Evolutionary conservation across 2,888 invertebrate species (phyloP).

Genomic region (Crioceris asparagi): DNA sequence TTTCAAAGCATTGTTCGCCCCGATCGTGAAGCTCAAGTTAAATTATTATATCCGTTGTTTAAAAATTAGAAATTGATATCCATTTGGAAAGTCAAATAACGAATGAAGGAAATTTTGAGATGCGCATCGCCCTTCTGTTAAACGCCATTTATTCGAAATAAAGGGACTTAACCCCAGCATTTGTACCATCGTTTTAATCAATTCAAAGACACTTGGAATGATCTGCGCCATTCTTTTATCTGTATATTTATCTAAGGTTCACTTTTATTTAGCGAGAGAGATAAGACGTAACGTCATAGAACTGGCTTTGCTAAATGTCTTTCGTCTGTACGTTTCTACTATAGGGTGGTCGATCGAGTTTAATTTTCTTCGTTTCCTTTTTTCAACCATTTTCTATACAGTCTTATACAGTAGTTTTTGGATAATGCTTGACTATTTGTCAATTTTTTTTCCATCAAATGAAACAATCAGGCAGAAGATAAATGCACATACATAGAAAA

Average conservation of each 20-base stretch:
- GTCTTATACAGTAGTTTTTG: slow-evolving; percentile 27
- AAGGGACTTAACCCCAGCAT: slow-evolving; percentile 33
- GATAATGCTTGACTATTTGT: slow-evolving; percentile 29
- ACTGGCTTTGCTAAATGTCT: slow-evolving; percentile 28
- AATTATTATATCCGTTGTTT: no score
- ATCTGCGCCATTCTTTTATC: slow-evolving; percentile 34
- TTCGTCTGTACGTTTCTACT: slow-evolving; percentile 28
- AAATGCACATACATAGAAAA: no score
- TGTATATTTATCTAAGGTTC: slow-evolving; percentile 37
- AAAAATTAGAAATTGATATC: no score
- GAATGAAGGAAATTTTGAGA: no score
- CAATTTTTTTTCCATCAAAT: no score
- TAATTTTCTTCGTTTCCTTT: slow-evolving; percentile 27
- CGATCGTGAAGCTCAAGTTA: no score
- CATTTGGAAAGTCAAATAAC: no score
- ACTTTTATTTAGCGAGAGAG: slow-evolving; percentile 35
- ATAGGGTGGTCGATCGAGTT: slow-evolving; percentile 16
- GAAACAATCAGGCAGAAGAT: no score
- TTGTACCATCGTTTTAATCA: slow-evolving; percentile 37
- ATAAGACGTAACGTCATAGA: slow-evolving; percentile 30
- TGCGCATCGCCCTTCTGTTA: no score
- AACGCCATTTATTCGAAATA: slow-evolving; percentile 14
- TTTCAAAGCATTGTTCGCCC: no score
- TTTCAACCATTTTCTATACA: slow-evolving; percentile 21
- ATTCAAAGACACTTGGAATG: slow-evolving; percentile 36